A percentile compares a stretch with the other conserved stretches of the same genome.
These are phyloP conservation scores for Thalassarche chlororhynchos DNA, from an alignment of 2,113 vertebrate genomes.

Conservation along the genomic window DNA sequence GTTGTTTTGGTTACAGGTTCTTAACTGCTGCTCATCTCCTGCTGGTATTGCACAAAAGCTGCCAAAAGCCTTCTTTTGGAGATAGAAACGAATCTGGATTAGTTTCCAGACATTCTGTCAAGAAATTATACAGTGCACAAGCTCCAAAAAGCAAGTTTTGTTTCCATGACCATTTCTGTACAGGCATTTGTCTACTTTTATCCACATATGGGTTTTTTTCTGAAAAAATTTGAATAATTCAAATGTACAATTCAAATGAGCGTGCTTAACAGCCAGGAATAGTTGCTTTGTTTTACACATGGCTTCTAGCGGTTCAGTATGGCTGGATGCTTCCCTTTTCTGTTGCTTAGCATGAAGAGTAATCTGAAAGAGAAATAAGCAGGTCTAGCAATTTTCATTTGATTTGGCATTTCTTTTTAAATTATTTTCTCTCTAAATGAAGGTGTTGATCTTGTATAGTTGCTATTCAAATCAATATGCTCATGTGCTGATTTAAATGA, in stretches of 20 bases:
- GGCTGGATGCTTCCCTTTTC: background rate
- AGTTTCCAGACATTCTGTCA: constrained; percentile 25
- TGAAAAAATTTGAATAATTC: background rate
- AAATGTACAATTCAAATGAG: background rate
- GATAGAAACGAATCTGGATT: constrained; percentile 27
- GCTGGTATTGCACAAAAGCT: constrained; percentile 9
- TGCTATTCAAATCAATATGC: background rate
- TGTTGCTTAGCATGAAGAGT: background rate
- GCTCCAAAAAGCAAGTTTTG: background rate
- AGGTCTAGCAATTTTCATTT: background rate
- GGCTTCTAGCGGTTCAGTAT: background rate
- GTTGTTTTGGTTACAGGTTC: constrained; percentile 28
- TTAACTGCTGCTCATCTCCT: constrained; percentile 21
- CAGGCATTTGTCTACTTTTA: constrained; percentile 9
- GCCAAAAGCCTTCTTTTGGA: constrained; percentile 19
- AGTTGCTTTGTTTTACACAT: background rate
- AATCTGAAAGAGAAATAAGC: background rate
- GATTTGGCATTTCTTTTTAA: background rate
- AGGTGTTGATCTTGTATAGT: background rate
- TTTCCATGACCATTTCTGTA: constrained; percentile 1
- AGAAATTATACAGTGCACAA: constrained; percentile 8
- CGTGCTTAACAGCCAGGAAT: background rate
- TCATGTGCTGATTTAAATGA: background rate
- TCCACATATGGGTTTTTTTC: constrained; percentile 2
- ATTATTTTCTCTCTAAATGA: background rate